Percentiles rank a stretch among this genome's conserved stretches.
phyloP scores from a whole-genome alignment of 37 sponge, comb jelly and placozoan species.

The Eunapius fragilis region DNA sequence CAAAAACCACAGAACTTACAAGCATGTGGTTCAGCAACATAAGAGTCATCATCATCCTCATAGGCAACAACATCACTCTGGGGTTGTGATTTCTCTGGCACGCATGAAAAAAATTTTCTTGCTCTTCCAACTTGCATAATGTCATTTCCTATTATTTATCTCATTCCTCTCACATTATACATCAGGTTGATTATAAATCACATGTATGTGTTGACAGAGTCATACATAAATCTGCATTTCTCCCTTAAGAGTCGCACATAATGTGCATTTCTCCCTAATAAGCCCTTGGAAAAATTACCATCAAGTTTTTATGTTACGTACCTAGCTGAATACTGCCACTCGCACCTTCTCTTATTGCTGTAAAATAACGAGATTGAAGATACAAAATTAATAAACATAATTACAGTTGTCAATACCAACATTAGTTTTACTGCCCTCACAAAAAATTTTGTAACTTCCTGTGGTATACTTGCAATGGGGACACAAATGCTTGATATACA shows the following conservation, averaged over 20 bases:
- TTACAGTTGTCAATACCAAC: neutral
- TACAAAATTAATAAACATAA: no score
- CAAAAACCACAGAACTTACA: neutral
- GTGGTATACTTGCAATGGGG: neutral
- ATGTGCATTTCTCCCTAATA: neutral
- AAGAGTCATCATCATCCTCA: no score
- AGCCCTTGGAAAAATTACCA: neutral
- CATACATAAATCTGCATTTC: no score
- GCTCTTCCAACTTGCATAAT: no score
- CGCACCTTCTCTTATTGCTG: neutral
- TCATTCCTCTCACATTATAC: neutral
- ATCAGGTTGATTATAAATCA: neutral
- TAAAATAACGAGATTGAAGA: neutral
- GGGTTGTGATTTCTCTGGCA: neutral
- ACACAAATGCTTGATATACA: neutral
- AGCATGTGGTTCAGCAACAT: neutral
- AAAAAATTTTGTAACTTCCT: neutral
- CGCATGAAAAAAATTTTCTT: neutral
- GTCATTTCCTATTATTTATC: no score
- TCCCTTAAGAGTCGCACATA: no score
- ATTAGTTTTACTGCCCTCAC: neutral
- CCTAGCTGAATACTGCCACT: neutral
- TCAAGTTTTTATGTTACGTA: neutral
- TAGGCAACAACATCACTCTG: neutral
- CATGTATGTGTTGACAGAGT: neutral